A percentile compares a stretch with the other conserved stretches of the same genome.
These are phyloP conservation scores for Dendroctonus valens DNA, from an alignment of 1,140 invertebrate genomes.

Conservation along the genomic window DNA sequence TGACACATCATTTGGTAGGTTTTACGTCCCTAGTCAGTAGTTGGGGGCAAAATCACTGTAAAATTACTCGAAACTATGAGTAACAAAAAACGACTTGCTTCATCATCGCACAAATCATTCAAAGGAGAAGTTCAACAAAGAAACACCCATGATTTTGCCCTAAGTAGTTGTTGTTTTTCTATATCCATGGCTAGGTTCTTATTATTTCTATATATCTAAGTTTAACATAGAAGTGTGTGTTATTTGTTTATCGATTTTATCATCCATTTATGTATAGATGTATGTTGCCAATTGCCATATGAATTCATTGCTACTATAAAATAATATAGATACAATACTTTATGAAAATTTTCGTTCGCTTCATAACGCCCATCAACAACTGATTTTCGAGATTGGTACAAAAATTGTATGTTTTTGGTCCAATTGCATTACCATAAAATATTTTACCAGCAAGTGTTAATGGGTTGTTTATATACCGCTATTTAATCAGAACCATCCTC, in stretches of 20 bases:
- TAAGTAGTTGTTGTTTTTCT: constrained; percentile 41
- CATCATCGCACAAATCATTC: no score
- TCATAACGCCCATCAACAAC: no score
- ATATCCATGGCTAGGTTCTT: constrained; percentile 48
- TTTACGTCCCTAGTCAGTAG: constrained; percentile 49
- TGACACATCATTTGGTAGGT: constrained; percentile 47
- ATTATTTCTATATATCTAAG: constrained; percentile 41
- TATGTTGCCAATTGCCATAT: constrained; percentile 34
- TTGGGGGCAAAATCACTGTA: no score
- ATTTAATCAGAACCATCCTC: neutral
- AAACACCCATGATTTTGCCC: no score
- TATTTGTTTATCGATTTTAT: constrained; percentile 39
- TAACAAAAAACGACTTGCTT: no score
- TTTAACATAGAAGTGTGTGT: constrained; percentile 43
- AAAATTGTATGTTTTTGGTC: no score
- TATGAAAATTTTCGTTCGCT: no score
- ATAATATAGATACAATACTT: constrained; percentile 5
- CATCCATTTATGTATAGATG: constrained; percentile 18
- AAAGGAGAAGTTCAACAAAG: no score
- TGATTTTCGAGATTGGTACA: no score
- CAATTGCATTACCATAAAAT: neutral
- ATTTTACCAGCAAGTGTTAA: neutral
- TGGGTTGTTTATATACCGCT: neutral
- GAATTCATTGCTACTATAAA: constrained; percentile 20
- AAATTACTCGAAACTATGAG: no score